Evolutionary conservation across 1,140 invertebrate genomes (phyloP).

Genomic region (Palaemon carinicauda): DNA sequence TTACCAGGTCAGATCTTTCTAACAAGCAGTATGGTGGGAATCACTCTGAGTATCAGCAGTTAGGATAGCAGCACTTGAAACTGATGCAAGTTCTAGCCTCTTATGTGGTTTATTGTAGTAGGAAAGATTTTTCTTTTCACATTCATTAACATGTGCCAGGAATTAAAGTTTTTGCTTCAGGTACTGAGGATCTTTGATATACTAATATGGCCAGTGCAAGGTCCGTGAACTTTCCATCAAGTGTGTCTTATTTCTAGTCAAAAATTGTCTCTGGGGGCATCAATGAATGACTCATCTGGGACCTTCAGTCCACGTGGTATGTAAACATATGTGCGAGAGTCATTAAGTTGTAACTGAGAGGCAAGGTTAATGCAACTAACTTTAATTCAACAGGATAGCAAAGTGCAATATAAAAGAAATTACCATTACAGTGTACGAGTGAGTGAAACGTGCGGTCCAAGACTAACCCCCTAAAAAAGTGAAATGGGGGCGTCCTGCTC

Average conservation of each 20-base stretch:
- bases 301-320: background rate
- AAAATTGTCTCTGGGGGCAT: constrained; percentile 6
- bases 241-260: constrained; percentile 2
- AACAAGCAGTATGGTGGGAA: background rate
- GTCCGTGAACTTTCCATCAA: background rate
- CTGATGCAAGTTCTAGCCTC: background rate
- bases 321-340: background rate
- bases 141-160: constrained; percentile 6
- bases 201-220: background rate
- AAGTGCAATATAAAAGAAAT: too few relatives aligned
- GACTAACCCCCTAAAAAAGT: too few relatives aligned
- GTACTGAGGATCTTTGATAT: constrained; percentile 1
- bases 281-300: background rate
- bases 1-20: background rate
- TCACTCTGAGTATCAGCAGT: constrained; percentile 6
- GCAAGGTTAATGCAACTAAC: too few relatives aligned
- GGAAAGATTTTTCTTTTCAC: background rate
- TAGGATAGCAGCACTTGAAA: background rate
- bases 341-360: too few relatives aligned
- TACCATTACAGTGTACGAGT: too few relatives aligned
- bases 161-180: background rate
- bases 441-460: too few relatives aligned
- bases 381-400: too few relatives aligned
- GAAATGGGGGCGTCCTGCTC: too few relatives aligned
- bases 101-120: constrained; percentile 5